Conservation (phyloP, 2,113 vertebrate species). For the Petromus typicus region DNA sequence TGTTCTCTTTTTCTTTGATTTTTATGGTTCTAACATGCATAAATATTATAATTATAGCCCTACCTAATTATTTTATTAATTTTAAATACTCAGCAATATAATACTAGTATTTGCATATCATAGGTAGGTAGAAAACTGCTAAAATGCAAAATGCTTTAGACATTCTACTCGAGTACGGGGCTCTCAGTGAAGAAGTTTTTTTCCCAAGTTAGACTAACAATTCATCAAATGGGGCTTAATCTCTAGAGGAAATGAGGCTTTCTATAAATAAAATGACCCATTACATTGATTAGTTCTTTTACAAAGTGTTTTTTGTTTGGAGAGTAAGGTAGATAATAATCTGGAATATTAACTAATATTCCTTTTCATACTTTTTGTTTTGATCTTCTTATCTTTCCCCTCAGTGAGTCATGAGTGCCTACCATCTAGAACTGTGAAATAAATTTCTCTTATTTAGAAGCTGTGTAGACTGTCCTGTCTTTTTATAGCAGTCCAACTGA, state of each 20-base stretch:
- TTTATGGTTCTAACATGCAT: not conserved
- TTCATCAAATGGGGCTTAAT: not conserved
- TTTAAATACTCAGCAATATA: not conserved
- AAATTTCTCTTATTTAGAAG: not conserved
- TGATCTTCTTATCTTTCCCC: not conserved
- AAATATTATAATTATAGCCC: not conserved
- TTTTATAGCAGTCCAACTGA: not conserved
- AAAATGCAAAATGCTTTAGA: slow-evolving; percentile 15
- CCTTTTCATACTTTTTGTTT: not conserved
- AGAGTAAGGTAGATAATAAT: not conserved
- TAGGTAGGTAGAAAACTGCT: not conserved
- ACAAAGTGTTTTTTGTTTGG: not conserved
- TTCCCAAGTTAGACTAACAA: not conserved
- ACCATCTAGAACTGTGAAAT: no score
- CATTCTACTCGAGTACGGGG: not conserved
- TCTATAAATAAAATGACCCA: not conserved
- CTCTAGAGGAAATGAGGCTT: not conserved
- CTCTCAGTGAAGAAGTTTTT: not conserved
- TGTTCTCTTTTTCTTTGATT: slow-evolving; percentile 12
- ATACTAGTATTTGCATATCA: slow-evolving; percentile 14
- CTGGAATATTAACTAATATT: not conserved
- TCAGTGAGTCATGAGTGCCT: not conserved
- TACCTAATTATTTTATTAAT: slow-evolving; percentile 10
- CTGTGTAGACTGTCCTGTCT: not conserved
- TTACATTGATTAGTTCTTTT: slow-evolving; percentile 16